Conservation (phyloP, 2,797 vertebrate species). For the Coregonus sp. region DNA sequence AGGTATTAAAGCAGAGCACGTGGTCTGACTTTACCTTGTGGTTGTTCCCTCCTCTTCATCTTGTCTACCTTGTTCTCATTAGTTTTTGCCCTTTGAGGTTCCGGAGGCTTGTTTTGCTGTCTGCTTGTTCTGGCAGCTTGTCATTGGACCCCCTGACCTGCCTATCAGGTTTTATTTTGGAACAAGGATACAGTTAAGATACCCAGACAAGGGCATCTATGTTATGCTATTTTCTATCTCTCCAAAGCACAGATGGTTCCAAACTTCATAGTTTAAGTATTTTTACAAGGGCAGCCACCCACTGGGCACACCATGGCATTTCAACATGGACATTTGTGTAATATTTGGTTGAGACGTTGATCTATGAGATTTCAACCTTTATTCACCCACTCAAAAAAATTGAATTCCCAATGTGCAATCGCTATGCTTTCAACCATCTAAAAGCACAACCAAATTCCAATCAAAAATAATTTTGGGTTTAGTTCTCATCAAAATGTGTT, state of each 20-base stretch:
- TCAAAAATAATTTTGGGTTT: no score
- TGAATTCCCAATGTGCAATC: no score
- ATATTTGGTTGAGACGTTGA: no score
- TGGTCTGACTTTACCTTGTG: conserved; percentile 14
- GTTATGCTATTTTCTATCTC: conserved; percentile 55
- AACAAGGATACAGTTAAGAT: conserved; percentile 10
- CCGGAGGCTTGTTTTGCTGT: conserved; percentile 37
- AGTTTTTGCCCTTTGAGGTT: conserved; percentile 39
- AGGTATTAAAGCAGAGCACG: conserved; percentile 50
- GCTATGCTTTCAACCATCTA: no score
- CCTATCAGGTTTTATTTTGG: background rate
- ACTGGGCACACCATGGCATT: no score
- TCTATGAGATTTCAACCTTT: no score
- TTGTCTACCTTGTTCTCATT: conserved; percentile 48
- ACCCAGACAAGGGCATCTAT: conserved; percentile 29
- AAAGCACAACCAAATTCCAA: no score
- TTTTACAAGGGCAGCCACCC: conserved; percentile 17
- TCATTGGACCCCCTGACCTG: conserved; percentile 23
- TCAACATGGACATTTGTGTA: no score
- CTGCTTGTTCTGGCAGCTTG: conserved; percentile 12
- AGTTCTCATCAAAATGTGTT: no score
- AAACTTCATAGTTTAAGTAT: background rate
- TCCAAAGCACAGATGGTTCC: conserved; percentile 51
- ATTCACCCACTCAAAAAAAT: no score
- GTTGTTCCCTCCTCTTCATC: conserved; percentile 15